Conservation (phyloP, 2,888 invertebrate genomes). For the Hemicrepidius hirtus region DNA sequence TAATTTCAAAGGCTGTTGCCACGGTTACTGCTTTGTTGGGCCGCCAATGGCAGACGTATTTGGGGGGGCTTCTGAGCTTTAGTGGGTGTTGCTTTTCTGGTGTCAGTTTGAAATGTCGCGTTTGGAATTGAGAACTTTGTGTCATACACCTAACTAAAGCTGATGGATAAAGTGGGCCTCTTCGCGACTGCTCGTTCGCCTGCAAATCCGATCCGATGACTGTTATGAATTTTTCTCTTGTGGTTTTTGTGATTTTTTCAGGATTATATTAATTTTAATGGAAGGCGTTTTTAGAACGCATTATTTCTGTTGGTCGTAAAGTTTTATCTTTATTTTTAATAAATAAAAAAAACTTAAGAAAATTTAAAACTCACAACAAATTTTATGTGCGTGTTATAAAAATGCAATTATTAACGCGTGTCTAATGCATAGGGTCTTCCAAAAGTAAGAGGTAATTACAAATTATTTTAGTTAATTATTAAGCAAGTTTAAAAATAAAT, state of each 20-base stretch:
- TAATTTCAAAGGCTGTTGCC: slow-evolving; percentile 68
- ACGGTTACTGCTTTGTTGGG: slow-evolving; percentile 66
- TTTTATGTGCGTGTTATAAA: no score
- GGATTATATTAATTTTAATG: not conserved
- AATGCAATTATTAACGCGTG: no score
- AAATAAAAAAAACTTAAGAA: no score
- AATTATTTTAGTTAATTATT: no score
- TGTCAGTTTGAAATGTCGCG: slow-evolving; percentile 66
- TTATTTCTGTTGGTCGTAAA: no score
- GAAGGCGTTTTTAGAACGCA: no score
- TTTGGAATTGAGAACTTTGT: slow-evolving; percentile 64
- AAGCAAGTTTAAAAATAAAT: no score
- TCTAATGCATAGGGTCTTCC: no score
- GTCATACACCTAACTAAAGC: slow-evolving; percentile 70
- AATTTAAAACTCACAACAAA: no score
- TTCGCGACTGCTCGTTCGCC: slow-evolving; percentile 58
- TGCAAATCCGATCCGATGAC: slow-evolving; percentile 42
- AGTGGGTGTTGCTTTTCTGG: slow-evolving; percentile 61
- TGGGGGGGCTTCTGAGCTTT: slow-evolving; percentile 60
- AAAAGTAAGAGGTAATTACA: no score
- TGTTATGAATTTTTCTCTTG: slow-evolving; percentile 17
- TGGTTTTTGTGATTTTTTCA: not conserved
- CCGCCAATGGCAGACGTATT: slow-evolving; percentile 66
- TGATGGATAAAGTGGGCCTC: slow-evolving; percentile 71
- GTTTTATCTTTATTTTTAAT: no score